Evolutionary conservation across 2,113 vertebrate species (phyloP), one percentile per base, ranked within the genome.

Genomic region (Poicephalus gulielmi): DNA sequence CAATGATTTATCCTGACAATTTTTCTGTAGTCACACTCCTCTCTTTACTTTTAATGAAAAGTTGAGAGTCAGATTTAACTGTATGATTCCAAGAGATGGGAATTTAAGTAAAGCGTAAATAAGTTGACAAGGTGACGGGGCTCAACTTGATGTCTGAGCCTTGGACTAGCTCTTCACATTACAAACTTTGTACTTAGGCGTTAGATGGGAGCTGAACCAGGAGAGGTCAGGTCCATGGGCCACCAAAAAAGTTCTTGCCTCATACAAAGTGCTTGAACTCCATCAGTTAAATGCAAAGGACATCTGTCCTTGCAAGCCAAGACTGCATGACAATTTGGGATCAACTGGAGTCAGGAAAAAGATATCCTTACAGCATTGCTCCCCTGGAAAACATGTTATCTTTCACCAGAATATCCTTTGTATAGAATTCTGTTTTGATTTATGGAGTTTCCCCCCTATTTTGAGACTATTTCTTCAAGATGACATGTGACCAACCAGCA

Each of bases 141-240:
- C 24, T 64, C 31, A 77, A 30, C n/a, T 63, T 81, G 25, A 25
- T 24, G 23, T 49, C 46, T 53, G 50, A 77, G 22, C 13, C 25
- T 66, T 43, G 28, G 19, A 74, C 17, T 50, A 69, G 24, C 11
- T 77, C 44, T 93, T 78, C 35, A 53, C 28, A 75, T 19, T 5
- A 62, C 43, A 63, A 71, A 19, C 13, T 62, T 66, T 39, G 4
- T 57, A 46, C 15, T 84, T 11, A 33, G 31, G 6, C 0, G 0
- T 39, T 75, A 62, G 8, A 4, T 4, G 5, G 41, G 4, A 81
- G 9, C 12, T 86, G 68, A 90, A 90, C 30, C 14, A 47, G 49
- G 8, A 83, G 7, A 77, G 23, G 24, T 73, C 1, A 0, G 30
- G 23, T 7, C n/a, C 12, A 9, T 13, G 23, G 28, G 17, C 52